Conservation (phyloP, 1,140 invertebrate species). For the Sycophaga agraensis region DNA sequence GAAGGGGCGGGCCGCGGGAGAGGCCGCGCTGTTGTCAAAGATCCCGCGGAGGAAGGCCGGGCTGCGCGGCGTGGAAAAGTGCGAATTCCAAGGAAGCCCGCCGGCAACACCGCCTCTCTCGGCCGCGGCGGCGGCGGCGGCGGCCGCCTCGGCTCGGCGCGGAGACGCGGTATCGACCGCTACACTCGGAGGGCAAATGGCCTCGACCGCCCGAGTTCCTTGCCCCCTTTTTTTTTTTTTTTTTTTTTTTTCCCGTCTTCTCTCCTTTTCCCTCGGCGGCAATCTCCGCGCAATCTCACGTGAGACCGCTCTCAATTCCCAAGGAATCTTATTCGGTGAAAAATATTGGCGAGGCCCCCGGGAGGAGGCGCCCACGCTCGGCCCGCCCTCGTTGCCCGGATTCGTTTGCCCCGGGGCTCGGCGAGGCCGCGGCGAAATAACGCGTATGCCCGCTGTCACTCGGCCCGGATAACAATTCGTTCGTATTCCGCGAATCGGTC, state of each 20-base stretch:
- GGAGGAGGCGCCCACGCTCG: not conserved
- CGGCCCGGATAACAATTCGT: no score
- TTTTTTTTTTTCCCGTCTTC: not conserved
- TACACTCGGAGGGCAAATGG: slow-evolving; percentile 35
- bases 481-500: no score
- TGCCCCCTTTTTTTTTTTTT: slow-evolving; percentile 18
- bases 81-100: slow-evolving; percentile 40
- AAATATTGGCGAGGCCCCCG: slow-evolving; percentile 11
- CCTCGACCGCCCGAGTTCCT: slow-evolving; percentile 37
- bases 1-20: not conserved
- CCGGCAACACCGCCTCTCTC: slow-evolving; percentile 40
- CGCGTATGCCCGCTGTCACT: no score
- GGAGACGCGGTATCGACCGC: slow-evolving; percentile 44
- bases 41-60: not conserved
- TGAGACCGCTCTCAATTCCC: slow-evolving; percentile 30
- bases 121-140: not conserved
- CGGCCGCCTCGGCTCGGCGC: no score
- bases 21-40: slow-evolving; percentile 22
- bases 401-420: no score
- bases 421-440: no score
- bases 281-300: slow-evolving; percentile 28
- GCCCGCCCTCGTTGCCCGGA: no score
- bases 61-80: slow-evolving; percentile 33
- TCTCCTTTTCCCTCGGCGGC: slow-evolving; percentile 14
- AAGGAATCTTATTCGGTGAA: slow-evolving; percentile 31